Conservation (phyloP, 2,888 invertebrate species). For the Stenichneumon culpator region DNA sequence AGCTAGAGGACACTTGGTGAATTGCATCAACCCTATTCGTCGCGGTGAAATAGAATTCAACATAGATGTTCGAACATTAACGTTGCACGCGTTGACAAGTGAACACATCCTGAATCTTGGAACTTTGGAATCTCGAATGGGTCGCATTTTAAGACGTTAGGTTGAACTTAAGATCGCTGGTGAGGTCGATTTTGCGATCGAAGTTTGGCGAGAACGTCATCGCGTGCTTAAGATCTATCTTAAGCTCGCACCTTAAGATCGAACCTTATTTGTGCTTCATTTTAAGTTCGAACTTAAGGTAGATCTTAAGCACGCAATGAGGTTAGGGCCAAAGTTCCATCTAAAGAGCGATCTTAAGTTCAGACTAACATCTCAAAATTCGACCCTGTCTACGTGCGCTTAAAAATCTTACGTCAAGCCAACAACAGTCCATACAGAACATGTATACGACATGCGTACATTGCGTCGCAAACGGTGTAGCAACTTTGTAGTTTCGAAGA, state of each 20-base stretch:
- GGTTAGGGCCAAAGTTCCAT: no score
- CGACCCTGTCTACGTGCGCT: not conserved
- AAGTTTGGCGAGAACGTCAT: no score
- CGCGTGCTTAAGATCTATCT: no score
- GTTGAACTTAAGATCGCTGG: no score
- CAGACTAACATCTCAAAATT: no score
- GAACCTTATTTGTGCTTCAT: no score
- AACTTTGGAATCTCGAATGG: not conserved
- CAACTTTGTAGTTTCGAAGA: not conserved
- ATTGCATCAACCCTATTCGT: not conserved
- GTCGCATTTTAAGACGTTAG: no score
- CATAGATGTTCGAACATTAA: not conserved
- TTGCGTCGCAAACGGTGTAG: constrained; percentile 1
- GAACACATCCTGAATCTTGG: not conserved
- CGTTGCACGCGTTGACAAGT: not conserved
- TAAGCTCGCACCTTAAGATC: no score
- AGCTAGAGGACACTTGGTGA: not conserved
- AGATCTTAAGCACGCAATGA: no score
- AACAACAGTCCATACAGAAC: not conserved
- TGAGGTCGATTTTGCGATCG: no score
- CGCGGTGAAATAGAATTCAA: not conserved
- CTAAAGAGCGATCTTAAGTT: no score
- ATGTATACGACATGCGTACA: not conserved
- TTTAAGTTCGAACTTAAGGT: no score
- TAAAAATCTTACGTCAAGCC: not conserved